Conservation (phyloP, 1,140 invertebrate genomes). For the Trichonephila clavata region DNA sequence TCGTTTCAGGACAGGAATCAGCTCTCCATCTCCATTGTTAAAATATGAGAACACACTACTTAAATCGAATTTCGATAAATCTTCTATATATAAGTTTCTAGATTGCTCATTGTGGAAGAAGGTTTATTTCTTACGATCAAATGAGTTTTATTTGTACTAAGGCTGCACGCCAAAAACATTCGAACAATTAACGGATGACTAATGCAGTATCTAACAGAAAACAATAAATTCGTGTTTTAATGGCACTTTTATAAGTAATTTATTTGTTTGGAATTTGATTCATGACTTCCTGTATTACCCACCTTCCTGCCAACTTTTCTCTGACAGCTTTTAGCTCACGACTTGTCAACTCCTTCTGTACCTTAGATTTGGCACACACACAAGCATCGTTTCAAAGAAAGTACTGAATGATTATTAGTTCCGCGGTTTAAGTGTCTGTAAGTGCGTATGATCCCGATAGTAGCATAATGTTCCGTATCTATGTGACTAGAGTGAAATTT, state of each 20-base stretch:
- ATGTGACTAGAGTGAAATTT: not conserved
- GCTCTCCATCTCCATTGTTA: not conserved
- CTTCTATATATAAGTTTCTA: not conserved
- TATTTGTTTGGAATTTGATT: slow-evolving; percentile 16
- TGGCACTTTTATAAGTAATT: slow-evolving; percentile 34
- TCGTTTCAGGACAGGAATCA: not conserved
- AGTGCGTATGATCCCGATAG: too few relatives aligned
- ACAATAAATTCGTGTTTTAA: slow-evolving; percentile 18
- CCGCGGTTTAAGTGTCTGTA: too few relatives aligned
- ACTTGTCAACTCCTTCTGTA: not conserved
- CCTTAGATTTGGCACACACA: not conserved
- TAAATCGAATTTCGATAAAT: not conserved
- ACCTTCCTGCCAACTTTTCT: not conserved
- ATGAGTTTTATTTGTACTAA: not conserved
- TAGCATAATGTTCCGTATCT: too few relatives aligned
- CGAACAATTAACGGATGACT: slow-evolving; percentile 1
- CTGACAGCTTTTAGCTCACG: not conserved
- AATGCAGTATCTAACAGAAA: not conserved
- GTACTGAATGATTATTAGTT: too few relatives aligned
- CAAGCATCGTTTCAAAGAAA: not conserved
- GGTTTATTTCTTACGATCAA: not conserved
- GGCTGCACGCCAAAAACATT: not conserved
- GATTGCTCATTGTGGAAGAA: not conserved
- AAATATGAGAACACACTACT: not conserved
- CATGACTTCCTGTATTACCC: not conserved